phyloP scores from a whole-genome alignment of 2,888 invertebrate species.

The Amiota communis region DNA sequence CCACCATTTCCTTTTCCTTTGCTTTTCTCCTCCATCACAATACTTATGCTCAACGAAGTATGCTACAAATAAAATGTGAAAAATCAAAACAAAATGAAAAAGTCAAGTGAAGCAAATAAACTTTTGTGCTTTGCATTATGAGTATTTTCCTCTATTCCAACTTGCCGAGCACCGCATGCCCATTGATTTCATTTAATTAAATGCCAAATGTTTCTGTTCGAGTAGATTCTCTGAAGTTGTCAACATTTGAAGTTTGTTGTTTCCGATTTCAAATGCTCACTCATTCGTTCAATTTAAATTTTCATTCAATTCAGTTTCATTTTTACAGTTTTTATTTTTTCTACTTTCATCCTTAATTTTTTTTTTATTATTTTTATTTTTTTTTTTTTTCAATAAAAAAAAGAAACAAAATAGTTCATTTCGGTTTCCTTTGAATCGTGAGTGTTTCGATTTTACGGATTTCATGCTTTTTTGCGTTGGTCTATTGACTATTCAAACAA shows the following conservation, averaged over 20 bases:
- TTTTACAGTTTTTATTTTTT: no score
- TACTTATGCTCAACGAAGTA: constrained; percentile 28
- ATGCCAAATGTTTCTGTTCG: constrained; percentile 53
- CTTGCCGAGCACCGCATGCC: no score
- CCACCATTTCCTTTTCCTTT: no score
- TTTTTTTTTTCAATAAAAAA: neutral
- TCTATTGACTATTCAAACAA: neutral
- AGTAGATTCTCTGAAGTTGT: neutral
- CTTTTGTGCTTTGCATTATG: constrained; percentile 44
- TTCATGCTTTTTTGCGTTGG: neutral
- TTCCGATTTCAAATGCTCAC: neutral
- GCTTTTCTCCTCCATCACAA: neutral
- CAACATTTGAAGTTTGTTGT: constrained; percentile 19
- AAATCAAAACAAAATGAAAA: constrained; percentile 36
- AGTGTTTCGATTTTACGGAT: neutral
- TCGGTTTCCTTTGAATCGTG: neutral
- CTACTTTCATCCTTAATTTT: neutral
- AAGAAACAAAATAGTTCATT: no score
- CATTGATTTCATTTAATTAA: constrained; percentile 58
- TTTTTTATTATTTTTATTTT: neutral
- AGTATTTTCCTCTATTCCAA: constrained; percentile 26
- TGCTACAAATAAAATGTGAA: constrained; percentile 35
- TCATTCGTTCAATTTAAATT: neutral
- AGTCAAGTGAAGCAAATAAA: constrained; percentile 35
- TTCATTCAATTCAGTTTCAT: no score